Percentiles rank a stretch among this genome's conserved stretches.
Evolutionary conservation across 2,797 vertebrate species (phyloP).

Genomic region (Geotrypetes seraphini): DNA sequence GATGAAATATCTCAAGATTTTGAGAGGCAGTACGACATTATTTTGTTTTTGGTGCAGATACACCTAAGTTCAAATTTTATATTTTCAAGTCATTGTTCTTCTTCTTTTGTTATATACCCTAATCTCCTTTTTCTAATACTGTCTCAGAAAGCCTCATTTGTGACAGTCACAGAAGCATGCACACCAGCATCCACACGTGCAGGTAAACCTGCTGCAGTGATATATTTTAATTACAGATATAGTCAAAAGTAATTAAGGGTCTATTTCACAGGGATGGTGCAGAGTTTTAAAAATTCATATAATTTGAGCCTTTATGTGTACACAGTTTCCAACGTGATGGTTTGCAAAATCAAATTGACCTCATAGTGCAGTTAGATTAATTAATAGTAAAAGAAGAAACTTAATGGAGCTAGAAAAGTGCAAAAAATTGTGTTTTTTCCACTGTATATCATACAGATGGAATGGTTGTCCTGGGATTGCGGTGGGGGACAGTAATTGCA

Average conservation of each 20-base stretch:
- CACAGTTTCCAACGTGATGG: slow-evolving; percentile 37
- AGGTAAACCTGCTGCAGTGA: slow-evolving; percentile 77
- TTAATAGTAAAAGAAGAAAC: slow-evolving; percentile 64
- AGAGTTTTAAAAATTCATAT: slow-evolving; percentile 51
- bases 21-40: neutral
- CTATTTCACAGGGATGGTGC: slow-evolving; percentile 59
- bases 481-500: slow-evolving; percentile 89
- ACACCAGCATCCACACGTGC: slow-evolving; percentile 53
- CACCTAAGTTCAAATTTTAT: slow-evolving; percentile 8
- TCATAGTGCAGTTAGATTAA: slow-evolving; percentile 56
- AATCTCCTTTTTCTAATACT: slow-evolving; percentile 33
- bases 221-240: slow-evolving; percentile 95
- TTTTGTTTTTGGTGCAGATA: slow-evolving; percentile 7
- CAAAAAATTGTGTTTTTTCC: slow-evolving; percentile 50
- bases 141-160: slow-evolving; percentile 74
- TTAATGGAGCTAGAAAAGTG: slow-evolving; percentile 60
- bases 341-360: slow-evolving; percentile 50
- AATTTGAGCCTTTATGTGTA: slow-evolving; percentile 38
- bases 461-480: slow-evolving; percentile 89
- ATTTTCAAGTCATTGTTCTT: slow-evolving; percentile 18
- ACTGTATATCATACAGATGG: slow-evolving; percentile 81
- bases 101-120: slow-evolving; percentile 20
- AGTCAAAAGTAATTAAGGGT: slow-evolving; percentile 88
- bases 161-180: slow-evolving; percentile 59
- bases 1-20: no score